phyloP scores from a whole-genome alignment of 1,140 invertebrate genomes.

The Acyrthosiphon pisum region DNA sequence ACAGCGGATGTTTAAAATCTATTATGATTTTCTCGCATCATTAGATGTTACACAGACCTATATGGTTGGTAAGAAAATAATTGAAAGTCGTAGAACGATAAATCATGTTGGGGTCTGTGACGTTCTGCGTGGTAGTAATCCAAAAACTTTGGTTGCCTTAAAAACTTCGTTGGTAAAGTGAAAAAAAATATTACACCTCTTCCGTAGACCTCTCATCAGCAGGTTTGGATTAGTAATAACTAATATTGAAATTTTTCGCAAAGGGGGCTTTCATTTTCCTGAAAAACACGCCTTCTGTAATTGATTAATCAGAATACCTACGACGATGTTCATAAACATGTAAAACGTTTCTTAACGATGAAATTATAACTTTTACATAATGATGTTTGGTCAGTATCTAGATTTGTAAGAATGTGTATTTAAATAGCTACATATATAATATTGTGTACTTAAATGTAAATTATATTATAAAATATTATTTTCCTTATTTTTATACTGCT shows the following conservation, averaged over 20 bases:
- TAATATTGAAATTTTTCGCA: slow-evolving; percentile 19
- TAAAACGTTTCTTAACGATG: background rate
- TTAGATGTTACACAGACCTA: background rate
- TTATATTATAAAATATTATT: background rate
- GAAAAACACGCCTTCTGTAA: background rate
- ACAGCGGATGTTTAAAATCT: slow-evolving; percentile 8
- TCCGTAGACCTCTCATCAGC: slow-evolving; percentile 21
- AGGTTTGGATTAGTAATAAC: slow-evolving; percentile 17
- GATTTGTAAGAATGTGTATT: background rate
- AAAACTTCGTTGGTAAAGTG: slow-evolving; percentile 37
- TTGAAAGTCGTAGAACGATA: slow-evolving; percentile 43
- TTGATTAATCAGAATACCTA: background rate
- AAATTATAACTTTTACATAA: background rate
- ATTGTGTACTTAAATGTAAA: background rate
- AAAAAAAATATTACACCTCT: slow-evolving; percentile 24
- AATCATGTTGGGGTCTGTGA: slow-evolving; percentile 31
- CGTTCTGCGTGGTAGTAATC: slow-evolving; percentile 23
- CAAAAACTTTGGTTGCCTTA: slow-evolving; percentile 34
- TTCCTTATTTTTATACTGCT: background rate
- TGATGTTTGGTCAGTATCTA: background rate
- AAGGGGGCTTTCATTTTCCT: slow-evolving; percentile 1
- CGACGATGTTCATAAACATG: background rate
- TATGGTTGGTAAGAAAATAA: slow-evolving; percentile 36
- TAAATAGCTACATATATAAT: background rate
- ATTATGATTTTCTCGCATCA: slow-evolving; percentile 39